These are phyloP conservation scores for Phymanthus crucifer DNA, from an alignment of 92 coral and sea anemone species.

Conservation along the genomic window DNA sequence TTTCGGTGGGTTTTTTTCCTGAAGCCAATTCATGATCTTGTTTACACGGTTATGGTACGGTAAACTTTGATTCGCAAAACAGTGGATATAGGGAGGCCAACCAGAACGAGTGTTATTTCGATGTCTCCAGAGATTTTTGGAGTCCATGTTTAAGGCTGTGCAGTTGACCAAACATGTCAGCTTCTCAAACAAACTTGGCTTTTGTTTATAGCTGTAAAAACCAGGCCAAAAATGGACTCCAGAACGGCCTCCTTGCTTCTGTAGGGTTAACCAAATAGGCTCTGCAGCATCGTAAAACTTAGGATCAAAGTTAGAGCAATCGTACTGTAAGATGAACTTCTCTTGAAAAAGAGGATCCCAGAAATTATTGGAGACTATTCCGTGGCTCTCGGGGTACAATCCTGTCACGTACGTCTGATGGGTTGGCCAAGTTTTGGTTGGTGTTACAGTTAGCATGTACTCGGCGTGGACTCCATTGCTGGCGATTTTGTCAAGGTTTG, in stretches of 20 bases:
- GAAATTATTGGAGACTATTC: slow-evolving; percentile 73
- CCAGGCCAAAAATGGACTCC: slow-evolving; percentile 95
- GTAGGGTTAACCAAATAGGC: slow-evolving; percentile 89
- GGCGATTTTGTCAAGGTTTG: slow-evolving; percentile 67
- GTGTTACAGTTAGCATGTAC: slow-evolving; percentile 66
- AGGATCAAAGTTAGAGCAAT: slow-evolving; percentile 78
- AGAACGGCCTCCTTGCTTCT: slow-evolving; percentile 76
- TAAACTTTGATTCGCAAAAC: slow-evolving; percentile 59
- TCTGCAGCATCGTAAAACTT: slow-evolving; percentile 82
- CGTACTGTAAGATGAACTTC: slow-evolving; percentile 64
- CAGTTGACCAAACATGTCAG: slow-evolving; percentile 58
- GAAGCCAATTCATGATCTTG: slow-evolving; percentile 68
- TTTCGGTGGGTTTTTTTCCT: slow-evolving; percentile 62
- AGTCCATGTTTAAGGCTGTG: slow-evolving; percentile 32
- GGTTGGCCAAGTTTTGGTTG: slow-evolving; percentile 90
- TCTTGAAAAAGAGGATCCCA: slow-evolving; percentile 85
- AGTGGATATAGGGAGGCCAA: slow-evolving; percentile 69
- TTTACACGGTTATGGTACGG: slow-evolving; percentile 68
- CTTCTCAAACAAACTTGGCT: slow-evolving; percentile 67
- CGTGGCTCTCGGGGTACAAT: slow-evolving; percentile 90
- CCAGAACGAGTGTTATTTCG: slow-evolving; percentile 57
- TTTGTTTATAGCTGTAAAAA: slow-evolving; percentile 64
- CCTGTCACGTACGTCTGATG: slow-evolving; percentile 85
- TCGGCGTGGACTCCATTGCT: slow-evolving; percentile 65
- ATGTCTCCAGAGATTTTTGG: slow-evolving; percentile 38